Conservation (phyloP, 2,113 vertebrate species). For the Elachura formosa region DNA sequence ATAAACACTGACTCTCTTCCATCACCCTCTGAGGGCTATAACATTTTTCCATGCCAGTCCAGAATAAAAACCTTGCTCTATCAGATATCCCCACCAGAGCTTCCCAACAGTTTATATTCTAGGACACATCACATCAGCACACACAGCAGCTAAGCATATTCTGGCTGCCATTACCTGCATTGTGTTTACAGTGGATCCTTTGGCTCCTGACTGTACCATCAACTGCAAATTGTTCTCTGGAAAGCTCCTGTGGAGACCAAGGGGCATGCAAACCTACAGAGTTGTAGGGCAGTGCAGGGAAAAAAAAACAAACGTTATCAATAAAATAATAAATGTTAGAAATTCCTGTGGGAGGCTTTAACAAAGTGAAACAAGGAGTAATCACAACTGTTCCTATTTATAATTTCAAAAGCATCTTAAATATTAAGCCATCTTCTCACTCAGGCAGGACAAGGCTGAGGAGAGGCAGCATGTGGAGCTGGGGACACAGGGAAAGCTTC, state of each 20-base stretch:
- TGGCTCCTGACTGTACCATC: slow-evolving; percentile 98
- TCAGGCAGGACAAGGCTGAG: not conserved
- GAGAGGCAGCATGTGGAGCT: not conserved
- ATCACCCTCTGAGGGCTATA: not conserved
- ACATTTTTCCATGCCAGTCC: not conserved
- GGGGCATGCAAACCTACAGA: slow-evolving; percentile 89
- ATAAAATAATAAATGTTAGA: not conserved
- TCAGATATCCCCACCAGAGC: not conserved
- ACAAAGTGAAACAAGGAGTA: not conserved
- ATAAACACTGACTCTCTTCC: not conserved
- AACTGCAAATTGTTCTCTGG: slow-evolving; percentile 96
- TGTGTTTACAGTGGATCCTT: slow-evolving; percentile 96
- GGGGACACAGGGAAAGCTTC: not conserved
- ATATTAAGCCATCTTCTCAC: not conserved
- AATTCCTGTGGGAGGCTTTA: not conserved
- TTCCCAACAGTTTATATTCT: not conserved
- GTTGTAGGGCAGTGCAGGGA: not conserved
- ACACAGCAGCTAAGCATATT: not conserved
- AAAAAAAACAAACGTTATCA: not conserved
- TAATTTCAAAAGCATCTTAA: not conserved
- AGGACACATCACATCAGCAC: not conserved
- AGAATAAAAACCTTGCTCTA: not conserved
- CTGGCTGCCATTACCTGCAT: slow-evolving; percentile 81
- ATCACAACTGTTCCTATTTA: not conserved
- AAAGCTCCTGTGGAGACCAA: slow-evolving; percentile 89